phyloP scores from a whole-genome alignment of 2,113 vertebrate species.

The Pollimyrus isidori region DNA sequence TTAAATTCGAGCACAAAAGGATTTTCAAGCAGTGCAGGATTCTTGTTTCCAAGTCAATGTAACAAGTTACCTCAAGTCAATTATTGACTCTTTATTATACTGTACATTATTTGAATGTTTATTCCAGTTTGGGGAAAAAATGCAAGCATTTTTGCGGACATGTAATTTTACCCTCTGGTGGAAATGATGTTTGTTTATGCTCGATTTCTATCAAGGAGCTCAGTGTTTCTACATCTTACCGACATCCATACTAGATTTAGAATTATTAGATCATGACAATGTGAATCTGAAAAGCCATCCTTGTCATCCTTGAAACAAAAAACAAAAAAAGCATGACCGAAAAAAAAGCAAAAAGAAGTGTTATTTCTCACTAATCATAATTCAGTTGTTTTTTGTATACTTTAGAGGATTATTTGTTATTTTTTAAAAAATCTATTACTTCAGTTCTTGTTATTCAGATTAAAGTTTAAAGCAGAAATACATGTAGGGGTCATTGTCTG shows the following conservation, averaged over 20 bases:
- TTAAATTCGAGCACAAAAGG: background rate
- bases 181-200: background rate
- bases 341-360: background rate
- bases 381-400: background rate
- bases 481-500: background rate
- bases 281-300: background rate
- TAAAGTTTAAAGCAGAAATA: slow-evolving; percentile 30
- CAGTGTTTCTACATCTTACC: background rate
- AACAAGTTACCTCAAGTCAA: background rate
- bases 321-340: background rate
- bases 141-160: background rate
- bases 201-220: background rate
- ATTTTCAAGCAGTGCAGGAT: background rate
- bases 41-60: background rate
- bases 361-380: background rate
- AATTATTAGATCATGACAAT: background rate
- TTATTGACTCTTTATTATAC: background rate
- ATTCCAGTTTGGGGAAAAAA: background rate
- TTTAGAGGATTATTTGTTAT: background rate
- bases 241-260: background rate
- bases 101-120: background rate
- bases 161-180: background rate
- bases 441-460: slow-evolving; percentile 24
- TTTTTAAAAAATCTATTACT: background rate
- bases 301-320: background rate